These are phyloP conservation scores for Odobenus rosmarus DNA, from an alignment of 2,113 vertebrate species.

Conservation along the genomic window DNA sequence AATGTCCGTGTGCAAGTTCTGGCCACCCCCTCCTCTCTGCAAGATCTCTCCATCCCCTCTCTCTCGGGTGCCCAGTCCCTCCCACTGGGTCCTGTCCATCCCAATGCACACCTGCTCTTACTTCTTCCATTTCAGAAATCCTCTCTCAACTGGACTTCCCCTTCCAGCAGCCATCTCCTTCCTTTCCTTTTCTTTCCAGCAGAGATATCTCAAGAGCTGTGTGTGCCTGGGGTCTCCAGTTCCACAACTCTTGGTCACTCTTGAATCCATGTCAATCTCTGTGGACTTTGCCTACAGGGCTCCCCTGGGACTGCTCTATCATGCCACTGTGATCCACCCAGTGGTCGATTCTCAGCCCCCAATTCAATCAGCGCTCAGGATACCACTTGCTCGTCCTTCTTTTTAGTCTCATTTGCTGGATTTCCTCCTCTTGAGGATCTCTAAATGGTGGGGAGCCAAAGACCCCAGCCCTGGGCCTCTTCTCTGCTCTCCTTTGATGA, in stretches of 20 bases:
- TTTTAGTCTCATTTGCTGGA: background rate
- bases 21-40: background rate
- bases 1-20: accelerated
- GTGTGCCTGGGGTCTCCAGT: background rate
- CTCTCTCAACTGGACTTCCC: background rate
- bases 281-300: background rate
- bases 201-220: background rate
- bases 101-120: background rate
- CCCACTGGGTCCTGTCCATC: background rate
- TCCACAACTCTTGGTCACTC: background rate
- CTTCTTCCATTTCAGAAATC: background rate
- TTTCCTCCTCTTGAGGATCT: background rate
- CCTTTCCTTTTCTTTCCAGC: background rate
- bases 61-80: accelerated
- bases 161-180: background rate
- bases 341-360: too few relatives aligned
- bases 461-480: background rate
- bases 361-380: background rate
- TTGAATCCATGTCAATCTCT: background rate
- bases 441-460: background rate
- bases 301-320: background rate
- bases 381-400: background rate
- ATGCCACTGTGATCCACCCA: background rate
- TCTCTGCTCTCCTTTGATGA: background rate
- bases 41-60: background rate